Percentiles rank a stretch among this genome's conserved stretches.
Conservation (phyloP, 2,888 invertebrate genomes). For the Xanthorhoe spadicearia region DNA sequence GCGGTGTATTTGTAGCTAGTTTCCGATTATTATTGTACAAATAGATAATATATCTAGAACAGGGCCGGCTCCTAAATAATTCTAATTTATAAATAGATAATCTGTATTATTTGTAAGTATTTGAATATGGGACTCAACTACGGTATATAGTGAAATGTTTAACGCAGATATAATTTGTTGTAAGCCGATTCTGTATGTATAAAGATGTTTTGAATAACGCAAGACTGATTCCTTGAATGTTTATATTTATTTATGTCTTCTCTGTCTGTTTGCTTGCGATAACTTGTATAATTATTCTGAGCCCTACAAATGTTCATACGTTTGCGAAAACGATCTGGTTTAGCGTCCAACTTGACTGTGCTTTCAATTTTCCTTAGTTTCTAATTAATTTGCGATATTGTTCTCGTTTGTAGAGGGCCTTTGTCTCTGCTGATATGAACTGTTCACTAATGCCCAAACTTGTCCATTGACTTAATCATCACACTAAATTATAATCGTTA, state of each 20-base stretch:
- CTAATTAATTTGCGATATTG: background rate
- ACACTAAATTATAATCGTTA: slow-evolving; percentile 74
- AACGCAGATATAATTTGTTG: slow-evolving; percentile 59
- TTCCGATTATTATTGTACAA: slow-evolving; percentile 60
- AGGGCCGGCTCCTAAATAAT: slow-evolving; percentile 74
- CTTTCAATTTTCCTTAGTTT: background rate
- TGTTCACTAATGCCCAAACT: slow-evolving; percentile 79
- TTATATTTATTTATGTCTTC: slow-evolving; percentile 38
- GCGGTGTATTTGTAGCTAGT: slow-evolving; percentile 12
- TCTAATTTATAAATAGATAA: slow-evolving; percentile 66
- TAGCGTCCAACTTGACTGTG: background rate
- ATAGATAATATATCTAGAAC: slow-evolving; percentile 61
- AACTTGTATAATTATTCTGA: slow-evolving; percentile 5
- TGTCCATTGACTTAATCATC: slow-evolving; percentile 79
- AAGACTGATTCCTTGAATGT: slow-evolving; percentile 76
- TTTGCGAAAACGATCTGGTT: background rate
- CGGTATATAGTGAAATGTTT: slow-evolving; percentile 78
- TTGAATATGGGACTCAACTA: slow-evolving; percentile 82
- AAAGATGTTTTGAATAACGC: slow-evolving; percentile 69
- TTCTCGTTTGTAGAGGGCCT: slow-evolving; percentile 6
- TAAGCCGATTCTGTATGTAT: slow-evolving; percentile 72
- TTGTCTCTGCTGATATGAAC: slow-evolving; percentile 53
- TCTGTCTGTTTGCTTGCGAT: slow-evolving; percentile 39
- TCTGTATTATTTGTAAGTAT: slow-evolving; percentile 75
- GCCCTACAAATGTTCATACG: background rate